Percentiles rank a stretch among this genome's conserved stretches.
Evolutionary conservation across 1,140 invertebrate genomes (phyloP).

Genomic region (Cyclargus thomasi): DNA sequence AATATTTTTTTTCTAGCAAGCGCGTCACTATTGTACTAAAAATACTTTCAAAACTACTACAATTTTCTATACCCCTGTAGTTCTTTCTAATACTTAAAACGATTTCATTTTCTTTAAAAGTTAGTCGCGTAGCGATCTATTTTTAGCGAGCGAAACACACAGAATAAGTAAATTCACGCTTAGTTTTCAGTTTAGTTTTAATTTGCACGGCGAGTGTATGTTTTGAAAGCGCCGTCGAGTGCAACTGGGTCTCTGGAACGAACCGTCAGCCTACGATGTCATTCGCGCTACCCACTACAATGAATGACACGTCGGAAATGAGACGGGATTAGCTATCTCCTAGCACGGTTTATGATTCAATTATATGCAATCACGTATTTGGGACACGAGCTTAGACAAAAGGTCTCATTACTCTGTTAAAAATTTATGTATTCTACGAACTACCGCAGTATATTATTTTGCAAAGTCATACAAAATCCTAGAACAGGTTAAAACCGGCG

Average conservation of each 20-base stretch:
- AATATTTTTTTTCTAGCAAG: too few species aligned
- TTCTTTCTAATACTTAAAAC: too few species aligned
- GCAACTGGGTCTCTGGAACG: constrained; percentile 40
- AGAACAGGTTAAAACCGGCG: too few species aligned
- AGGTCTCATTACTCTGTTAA: background rate
- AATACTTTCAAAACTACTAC: too few species aligned
- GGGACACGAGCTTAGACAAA: background rate
- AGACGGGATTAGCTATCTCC: constrained; percentile 48
- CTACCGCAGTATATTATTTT: too few species aligned
- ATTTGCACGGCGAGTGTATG: background rate
- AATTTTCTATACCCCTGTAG: too few species aligned
- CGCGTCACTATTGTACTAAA: too few species aligned
- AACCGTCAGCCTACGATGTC: constrained; percentile 47
- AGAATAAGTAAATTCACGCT: too few species aligned
- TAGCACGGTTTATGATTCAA: constrained; percentile 8
- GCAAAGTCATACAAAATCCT: too few species aligned
- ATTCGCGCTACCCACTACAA: constrained; percentile 52
- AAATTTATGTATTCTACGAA: background rate
- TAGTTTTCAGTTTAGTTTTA: background rate
- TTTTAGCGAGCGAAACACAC: too few species aligned
- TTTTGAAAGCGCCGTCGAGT: constrained; percentile 5
- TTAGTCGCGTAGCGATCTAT: too few species aligned
- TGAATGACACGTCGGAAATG: constrained; percentile 54
- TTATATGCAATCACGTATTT: constrained; percentile 2
- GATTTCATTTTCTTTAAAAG: too few species aligned